These are phyloP conservation scores for Schizaphis graminum DNA, from an alignment of 2,888 invertebrate genomes.

Conservation along the genomic window DNA sequence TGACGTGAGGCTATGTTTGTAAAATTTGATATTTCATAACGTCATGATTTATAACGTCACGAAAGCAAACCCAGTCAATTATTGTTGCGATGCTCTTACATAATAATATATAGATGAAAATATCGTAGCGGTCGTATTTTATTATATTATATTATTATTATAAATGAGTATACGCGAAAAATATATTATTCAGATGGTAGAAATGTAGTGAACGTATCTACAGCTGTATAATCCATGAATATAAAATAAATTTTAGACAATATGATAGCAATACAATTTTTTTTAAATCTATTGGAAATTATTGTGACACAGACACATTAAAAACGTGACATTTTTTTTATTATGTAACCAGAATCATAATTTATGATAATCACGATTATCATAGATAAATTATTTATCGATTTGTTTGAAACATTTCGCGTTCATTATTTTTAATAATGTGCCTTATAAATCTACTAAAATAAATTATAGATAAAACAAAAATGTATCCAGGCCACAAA, in stretches of 20 bases:
- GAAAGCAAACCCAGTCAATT: not conserved
- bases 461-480: not conserved
- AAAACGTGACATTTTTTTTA: not conserved
- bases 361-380: not conserved
- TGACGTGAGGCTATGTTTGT: not conserved
- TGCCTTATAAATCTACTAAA: not conserved
- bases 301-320: not conserved
- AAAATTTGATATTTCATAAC: slow-evolving; percentile 37
- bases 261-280: not conserved
- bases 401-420: not conserved
- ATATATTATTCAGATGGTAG: not conserved
- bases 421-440: not conserved
- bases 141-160: not conserved
- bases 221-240: not conserved
- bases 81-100: not conserved
- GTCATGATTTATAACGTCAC: slow-evolving; percentile 10
- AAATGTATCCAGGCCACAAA: not conserved
- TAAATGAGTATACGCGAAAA: not conserved
- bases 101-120: not conserved
- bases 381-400: not conserved
- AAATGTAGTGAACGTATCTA: not conserved
- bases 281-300: not conserved
- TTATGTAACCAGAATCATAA: not conserved
- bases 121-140: not conserved
- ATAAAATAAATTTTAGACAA: not conserved